Percentiles rank a stretch among this genome's conserved stretches.
These are phyloP conservation scores for Clarias laeviceps DNA, from an alignment of 2,797 vertebrate genomes.

Conservation along the genomic window DNA sequence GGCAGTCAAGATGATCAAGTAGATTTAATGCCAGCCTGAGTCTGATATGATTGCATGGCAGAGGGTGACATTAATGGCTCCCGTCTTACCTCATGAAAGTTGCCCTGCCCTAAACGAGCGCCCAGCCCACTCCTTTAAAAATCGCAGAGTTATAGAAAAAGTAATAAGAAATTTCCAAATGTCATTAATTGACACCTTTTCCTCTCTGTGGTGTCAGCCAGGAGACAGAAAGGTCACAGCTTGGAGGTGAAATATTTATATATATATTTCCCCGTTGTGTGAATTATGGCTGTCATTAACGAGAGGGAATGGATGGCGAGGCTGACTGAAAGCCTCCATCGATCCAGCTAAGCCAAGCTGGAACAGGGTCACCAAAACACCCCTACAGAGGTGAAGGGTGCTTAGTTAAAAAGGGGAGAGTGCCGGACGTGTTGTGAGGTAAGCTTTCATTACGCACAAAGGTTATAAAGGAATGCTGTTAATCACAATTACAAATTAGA, in stretches of 20 bases:
- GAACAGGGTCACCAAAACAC: constrained; percentile 55
- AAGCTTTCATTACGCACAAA: constrained; percentile 53
- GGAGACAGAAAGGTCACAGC: constrained; percentile 80
- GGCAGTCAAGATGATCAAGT: constrained; percentile 67
- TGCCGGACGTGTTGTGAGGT: constrained; percentile 50
- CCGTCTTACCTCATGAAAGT: constrained; percentile 52
- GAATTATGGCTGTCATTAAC: constrained; percentile 82
- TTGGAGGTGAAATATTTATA: constrained; percentile 71
- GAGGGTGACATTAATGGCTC: constrained; percentile 70
- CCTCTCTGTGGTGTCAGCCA: constrained; percentile 72
- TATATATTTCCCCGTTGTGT: constrained; percentile 71
- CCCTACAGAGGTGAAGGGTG: constrained; percentile 51
- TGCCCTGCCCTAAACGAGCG: constrained; percentile 28
- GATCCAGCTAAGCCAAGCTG: constrained; percentile 68
- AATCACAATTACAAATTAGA: constrained; percentile 40
- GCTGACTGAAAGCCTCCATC: constrained; percentile 75
- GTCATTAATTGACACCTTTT: constrained; percentile 84
- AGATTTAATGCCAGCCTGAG: constrained; percentile 66
- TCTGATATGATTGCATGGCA: constrained; percentile 71
- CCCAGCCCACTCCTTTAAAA: constrained; percentile 67
- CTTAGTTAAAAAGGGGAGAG: constrained; percentile 45
- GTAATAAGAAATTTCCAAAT: constrained; percentile 81
- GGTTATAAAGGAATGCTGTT: constrained; percentile 45
- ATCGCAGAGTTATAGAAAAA: constrained; percentile 77
- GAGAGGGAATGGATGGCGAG: constrained; percentile 74